phyloP scores from a whole-genome alignment of 2,797 vertebrate genomes.

The Parauchenoglanis punctatus region DNA sequence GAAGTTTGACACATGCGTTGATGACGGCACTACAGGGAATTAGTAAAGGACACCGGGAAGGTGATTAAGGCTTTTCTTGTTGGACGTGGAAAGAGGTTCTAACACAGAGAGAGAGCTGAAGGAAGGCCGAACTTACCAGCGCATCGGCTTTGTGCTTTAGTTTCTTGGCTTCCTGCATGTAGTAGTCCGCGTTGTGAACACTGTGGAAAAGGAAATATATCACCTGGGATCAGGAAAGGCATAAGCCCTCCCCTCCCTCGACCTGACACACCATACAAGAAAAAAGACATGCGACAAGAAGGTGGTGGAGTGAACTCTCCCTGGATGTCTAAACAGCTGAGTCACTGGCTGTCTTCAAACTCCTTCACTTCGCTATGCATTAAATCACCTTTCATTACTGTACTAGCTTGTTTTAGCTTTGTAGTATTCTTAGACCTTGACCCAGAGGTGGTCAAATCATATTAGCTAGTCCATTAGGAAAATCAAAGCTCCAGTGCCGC shows the following conservation, averaged over 20 bases:
- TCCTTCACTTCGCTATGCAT: not conserved
- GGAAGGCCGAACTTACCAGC: constrained; percentile 77
- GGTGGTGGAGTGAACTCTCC: not conserved
- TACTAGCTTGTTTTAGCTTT: not conserved
- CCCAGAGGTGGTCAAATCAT: not conserved
- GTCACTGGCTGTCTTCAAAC: not conserved
- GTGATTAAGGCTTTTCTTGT: not conserved
- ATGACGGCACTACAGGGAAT: constrained; percentile 16
- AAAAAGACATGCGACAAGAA: not conserved
- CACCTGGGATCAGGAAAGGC: not conserved
- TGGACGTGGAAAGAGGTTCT: not conserved
- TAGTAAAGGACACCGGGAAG: not conserved
- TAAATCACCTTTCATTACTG: not conserved
- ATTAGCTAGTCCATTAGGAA: not conserved
- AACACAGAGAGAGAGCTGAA: not conserved
- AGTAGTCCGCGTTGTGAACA: constrained; percentile 92
- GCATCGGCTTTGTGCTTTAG: constrained; percentile 97
- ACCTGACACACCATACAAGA: not conserved
- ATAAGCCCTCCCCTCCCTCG: not conserved
- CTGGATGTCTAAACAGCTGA: not conserved
- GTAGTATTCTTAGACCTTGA: not conserved
- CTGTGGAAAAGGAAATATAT: constrained; percentile 69
- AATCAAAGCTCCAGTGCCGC: not conserved
- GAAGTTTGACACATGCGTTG: not conserved
- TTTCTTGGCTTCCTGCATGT: constrained; percentile 98